Evolutionary conservation across 2,113 vertebrate species (phyloP).

Genomic region (Psophia crepitans): DNA sequence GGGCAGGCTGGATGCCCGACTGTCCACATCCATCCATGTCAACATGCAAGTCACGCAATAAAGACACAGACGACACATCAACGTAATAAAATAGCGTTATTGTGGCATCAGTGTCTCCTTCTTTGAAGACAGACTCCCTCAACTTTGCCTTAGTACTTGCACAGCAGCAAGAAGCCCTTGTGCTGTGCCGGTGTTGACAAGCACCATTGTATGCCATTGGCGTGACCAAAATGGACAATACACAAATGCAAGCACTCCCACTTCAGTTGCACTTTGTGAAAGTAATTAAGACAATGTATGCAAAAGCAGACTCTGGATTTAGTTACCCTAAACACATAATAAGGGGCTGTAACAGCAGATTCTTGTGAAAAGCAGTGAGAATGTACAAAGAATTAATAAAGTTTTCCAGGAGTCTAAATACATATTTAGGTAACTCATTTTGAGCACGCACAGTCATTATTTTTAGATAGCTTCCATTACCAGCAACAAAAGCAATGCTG

Average conservation of each 20-base stretch:
- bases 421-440: background rate
- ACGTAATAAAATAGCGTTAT: background rate
- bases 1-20: fast-evolving
- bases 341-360: background rate
- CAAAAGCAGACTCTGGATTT: background rate
- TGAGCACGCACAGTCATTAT: background rate
- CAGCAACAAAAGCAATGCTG: background rate
- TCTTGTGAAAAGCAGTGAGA: background rate
- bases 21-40: background rate
- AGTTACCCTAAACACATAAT: background rate
- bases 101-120: background rate
- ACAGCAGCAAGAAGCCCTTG: background rate
- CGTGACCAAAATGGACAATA: background rate
- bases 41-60: fast-evolving
- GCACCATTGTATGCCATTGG: background rate
- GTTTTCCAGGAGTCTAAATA: background rate
- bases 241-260: background rate
- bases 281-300: background rate
- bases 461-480: background rate
- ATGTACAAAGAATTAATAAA: background rate
- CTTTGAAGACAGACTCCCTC: background rate
- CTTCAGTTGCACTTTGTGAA: background rate
- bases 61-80: background rate
- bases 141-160: background rate
- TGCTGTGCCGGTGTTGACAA: background rate